Conservation (phyloP, 2,113 vertebrate genomes). For the Acinonyx jubatus region DNA sequence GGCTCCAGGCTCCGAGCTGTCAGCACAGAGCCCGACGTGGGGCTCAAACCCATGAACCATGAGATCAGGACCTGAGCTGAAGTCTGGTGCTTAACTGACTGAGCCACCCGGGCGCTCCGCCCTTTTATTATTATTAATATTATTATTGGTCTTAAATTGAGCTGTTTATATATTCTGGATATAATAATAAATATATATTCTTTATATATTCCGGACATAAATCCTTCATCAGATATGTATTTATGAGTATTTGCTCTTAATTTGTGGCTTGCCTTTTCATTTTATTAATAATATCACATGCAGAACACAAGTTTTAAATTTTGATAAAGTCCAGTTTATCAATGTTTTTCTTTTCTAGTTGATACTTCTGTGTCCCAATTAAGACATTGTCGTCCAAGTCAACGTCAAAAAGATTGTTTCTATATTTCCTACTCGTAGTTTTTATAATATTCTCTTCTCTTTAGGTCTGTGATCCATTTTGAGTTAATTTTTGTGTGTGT, state of each 20-base stretch:
- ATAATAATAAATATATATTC: not conserved
- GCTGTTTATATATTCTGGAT: not conserved
- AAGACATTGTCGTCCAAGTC: not conserved
- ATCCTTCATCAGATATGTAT: not conserved
- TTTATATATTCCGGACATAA: not conserved
- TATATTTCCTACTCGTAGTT: not conserved
- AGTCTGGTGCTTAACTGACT: too few relatives aligned
- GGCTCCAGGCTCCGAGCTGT: too few relatives aligned
- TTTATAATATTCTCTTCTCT: not conserved
- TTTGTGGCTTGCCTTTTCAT: not conserved
- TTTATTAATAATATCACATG: not conserved
- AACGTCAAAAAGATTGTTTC: not conserved
- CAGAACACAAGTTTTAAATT: not conserved
- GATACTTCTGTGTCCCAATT: not conserved
- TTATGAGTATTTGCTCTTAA: not conserved
- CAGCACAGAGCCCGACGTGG: too few relatives aligned
- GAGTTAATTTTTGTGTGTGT: not conserved
- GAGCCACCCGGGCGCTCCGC: too few relatives aligned
- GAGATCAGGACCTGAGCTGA: too few relatives aligned
- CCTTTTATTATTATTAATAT: not conserved
- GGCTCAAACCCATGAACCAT: too few relatives aligned
- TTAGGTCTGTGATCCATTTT: not conserved
- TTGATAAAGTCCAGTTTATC: not conserved
- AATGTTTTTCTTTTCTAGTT: not conserved
- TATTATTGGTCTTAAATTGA: not conserved